These are phyloP conservation scores for Omphaloscelis lunosa DNA, from an alignment of 2,888 invertebrate species.

Conservation along the genomic window DNA sequence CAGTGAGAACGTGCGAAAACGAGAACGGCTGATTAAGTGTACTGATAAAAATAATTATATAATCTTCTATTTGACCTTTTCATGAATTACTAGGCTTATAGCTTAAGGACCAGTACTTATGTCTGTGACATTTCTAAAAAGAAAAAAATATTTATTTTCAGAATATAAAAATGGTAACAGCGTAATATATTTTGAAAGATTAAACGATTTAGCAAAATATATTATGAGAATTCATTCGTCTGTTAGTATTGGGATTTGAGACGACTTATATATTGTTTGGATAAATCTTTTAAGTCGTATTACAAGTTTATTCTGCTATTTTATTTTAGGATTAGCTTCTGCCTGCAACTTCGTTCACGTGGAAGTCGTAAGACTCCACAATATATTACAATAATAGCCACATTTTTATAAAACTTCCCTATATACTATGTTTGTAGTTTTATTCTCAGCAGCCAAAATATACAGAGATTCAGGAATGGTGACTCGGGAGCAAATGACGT, in stretches of 20 bases:
- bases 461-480: too few relatives aligned
- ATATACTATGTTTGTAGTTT: too few relatives aligned
- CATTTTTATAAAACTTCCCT: too few relatives aligned
- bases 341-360: too few relatives aligned
- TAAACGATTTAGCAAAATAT: not conserved
- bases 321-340: not conserved
- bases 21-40: not conserved
- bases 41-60: not conserved
- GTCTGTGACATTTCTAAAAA: not conserved
- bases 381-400: too few relatives aligned
- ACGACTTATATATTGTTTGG: not conserved
- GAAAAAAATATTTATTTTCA: not conserved
- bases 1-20: too few relatives aligned
- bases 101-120: not conserved
- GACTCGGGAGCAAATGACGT: too few relatives aligned
- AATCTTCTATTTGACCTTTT: not conserved
- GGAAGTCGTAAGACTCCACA: too few relatives aligned
- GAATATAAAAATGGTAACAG: not conserved
- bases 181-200: slow-evolving; percentile 1
- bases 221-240: not conserved
- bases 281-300: slow-evolving; percentile 7
- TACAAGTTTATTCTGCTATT: not conserved
- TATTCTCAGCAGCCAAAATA: too few relatives aligned
- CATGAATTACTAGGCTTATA: not conserved
- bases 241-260: not conserved